These are phyloP conservation scores for Tetragonisca angustula DNA, from an alignment of 2,888 invertebrate species.

Conservation along the genomic window DNA sequence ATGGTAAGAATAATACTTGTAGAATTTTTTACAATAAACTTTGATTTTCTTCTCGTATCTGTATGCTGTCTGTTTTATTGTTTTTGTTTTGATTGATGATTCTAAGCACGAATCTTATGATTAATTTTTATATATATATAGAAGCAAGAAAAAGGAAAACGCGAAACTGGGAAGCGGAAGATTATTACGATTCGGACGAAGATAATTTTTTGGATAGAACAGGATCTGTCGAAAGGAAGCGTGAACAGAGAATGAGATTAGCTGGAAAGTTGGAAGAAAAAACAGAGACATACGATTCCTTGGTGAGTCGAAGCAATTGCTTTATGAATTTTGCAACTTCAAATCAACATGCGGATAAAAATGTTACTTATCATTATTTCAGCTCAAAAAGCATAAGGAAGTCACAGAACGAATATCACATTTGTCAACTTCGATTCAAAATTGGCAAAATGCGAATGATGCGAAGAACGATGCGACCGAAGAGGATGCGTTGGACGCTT, in stretches of 20 bases:
- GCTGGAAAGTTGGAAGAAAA: conserved; percentile 86
- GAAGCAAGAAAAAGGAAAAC: conserved; percentile 92
- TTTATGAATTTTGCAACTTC: conserved; percentile 4
- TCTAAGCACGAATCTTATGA: background rate
- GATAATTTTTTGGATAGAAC: conserved; percentile 98
- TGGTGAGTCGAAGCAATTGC: conserved; percentile 84
- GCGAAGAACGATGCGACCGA: conserved; percentile 81
- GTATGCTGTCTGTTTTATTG: background rate
- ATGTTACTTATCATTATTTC: conserved; percentile 51
- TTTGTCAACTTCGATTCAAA: conserved; percentile 86
- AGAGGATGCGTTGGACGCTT: conserved; percentile 92
- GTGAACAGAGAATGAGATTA: conserved; percentile 90
- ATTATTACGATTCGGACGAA: conserved; percentile 97
- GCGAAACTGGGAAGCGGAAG: conserved; percentile 93
- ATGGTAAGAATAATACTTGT: conserved; percentile 87
- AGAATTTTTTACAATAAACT: background rate
- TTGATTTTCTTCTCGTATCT: background rate
- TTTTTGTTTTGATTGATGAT: background rate
- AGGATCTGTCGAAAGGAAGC: conserved; percentile 94
- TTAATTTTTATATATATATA: conserved; percentile 76
- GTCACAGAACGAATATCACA: conserved; percentile 85
- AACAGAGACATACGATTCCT: conserved; percentile 88
- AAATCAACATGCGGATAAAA: background rate
- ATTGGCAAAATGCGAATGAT: conserved; percentile 79
- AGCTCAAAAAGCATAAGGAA: conserved; percentile 87